A percentile compares a stretch with the other conserved stretches of the same genome.
These are phyloP conservation scores for Uloborus diversus DNA, from an alignment of 1,140 invertebrate species.

Conservation along the genomic window DNA sequence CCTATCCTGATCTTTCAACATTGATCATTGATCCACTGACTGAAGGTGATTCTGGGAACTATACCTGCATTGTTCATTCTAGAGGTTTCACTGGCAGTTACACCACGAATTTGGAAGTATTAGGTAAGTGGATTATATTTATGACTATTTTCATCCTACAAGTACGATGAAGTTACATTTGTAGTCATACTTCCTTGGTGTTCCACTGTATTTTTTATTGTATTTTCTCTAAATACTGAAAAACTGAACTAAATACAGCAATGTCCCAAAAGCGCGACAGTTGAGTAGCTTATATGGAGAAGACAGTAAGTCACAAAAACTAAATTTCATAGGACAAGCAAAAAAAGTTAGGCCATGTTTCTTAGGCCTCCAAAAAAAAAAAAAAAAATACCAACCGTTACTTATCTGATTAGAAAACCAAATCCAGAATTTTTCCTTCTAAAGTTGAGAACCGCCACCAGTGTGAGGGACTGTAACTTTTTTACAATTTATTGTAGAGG, in stretches of 20 bases:
- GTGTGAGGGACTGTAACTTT: too few species aligned
- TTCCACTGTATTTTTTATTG: neutral
- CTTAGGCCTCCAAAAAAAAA: too few species aligned
- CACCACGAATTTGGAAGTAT: slow-evolving; percentile 20
- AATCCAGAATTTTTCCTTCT: too few species aligned
- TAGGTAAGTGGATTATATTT: neutral
- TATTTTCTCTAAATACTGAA: neutral
- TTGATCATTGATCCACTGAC: slow-evolving; percentile 29
- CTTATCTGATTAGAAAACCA: too few species aligned
- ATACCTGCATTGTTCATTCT: slow-evolving; percentile 20
- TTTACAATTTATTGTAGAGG: too few species aligned
- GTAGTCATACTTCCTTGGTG: too few species aligned
- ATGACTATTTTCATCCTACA: neutral
- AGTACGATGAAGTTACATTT: too few species aligned
- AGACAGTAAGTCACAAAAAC: neutral
- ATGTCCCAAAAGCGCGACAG: neutral
- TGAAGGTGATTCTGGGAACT: slow-evolving; percentile 35
- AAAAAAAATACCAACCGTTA: too few species aligned
- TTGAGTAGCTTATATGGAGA: neutral
- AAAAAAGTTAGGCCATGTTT: too few species aligned
- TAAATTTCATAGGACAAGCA: too few species aligned
- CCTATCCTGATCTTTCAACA: slow-evolving; percentile 1
- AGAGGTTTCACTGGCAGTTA: slow-evolving; percentile 19
- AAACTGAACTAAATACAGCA: neutral
- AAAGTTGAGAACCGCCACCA: too few species aligned